Percentiles rank a stretch among this genome's conserved stretches.
These are phyloP conservation scores for Zeus faber DNA, from an alignment of 2,113 vertebrate genomes.

Conservation along the genomic window DNA sequence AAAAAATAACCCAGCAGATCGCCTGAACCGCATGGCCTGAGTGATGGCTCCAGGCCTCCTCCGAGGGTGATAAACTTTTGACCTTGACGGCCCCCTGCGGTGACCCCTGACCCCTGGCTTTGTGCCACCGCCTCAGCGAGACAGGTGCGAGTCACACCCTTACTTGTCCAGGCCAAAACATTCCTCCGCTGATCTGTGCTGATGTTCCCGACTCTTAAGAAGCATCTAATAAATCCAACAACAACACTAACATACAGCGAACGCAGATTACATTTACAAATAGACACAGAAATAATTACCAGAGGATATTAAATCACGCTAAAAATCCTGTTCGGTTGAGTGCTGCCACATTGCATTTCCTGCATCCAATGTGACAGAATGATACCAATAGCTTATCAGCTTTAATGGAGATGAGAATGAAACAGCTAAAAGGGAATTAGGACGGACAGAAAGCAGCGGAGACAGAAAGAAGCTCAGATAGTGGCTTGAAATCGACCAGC, in stretches of 20 bases:
- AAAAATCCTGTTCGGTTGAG: not conserved
- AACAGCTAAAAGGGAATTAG: slow-evolving; percentile 16
- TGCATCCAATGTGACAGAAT: slow-evolving; percentile 17
- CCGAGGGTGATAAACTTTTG: slow-evolving; percentile 73
- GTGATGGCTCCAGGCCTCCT: slow-evolving; percentile 71
- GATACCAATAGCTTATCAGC: slow-evolving; percentile 1
- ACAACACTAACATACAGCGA: not conserved
- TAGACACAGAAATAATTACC: no score
- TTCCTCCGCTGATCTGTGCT: slow-evolving; percentile 45
- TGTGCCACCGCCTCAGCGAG: slow-evolving; percentile 59
- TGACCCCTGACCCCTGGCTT: slow-evolving; percentile 71
- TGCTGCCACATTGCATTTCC: slow-evolving; percentile 7
- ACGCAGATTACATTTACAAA: no score
- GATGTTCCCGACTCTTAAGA: slow-evolving; percentile 29
- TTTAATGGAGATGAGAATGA: slow-evolving; percentile 16
- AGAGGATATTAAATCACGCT: not conserved
- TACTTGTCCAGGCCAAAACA: slow-evolving; percentile 41
- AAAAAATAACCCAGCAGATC: slow-evolving; percentile 47
- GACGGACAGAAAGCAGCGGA: slow-evolving; percentile 2
- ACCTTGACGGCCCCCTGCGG: slow-evolving; percentile 66
- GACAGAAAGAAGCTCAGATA: not conserved
- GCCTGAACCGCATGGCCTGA: slow-evolving; percentile 63
- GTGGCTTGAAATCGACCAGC: not conserved
- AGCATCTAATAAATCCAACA: not conserved
- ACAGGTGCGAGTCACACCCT: slow-evolving; percentile 65